Evolutionary conservation across 2,888 invertebrate species (phyloP).

Genomic region (Sthenelais limicola): DNA sequence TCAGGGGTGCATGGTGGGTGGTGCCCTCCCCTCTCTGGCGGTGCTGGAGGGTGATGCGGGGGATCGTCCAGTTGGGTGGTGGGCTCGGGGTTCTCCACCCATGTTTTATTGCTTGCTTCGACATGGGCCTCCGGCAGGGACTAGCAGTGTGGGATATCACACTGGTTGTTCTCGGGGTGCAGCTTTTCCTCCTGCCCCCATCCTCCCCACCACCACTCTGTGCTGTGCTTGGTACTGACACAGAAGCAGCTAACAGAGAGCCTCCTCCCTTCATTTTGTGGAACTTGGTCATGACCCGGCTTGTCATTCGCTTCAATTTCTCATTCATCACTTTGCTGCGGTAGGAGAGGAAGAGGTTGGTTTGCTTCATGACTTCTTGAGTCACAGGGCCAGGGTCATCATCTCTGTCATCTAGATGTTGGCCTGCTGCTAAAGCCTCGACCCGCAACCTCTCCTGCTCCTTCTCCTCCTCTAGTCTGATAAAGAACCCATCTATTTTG

Average conservation of each 20-base stretch:
- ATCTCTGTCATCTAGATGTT: not conserved
- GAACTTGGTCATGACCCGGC: not conserved
- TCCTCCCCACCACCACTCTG: no score
- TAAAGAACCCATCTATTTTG: constrained; percentile 45
- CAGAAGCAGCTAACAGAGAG: not conserved
- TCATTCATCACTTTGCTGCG: constrained; percentile 26
- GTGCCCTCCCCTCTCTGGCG: no score
- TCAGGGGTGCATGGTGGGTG: not conserved
- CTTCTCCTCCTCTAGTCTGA: constrained; percentile 23
- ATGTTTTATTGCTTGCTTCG: not conserved
- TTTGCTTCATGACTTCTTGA: constrained; percentile 21
- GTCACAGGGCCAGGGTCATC: constrained; percentile 2
- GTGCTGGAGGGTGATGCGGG: not conserved
- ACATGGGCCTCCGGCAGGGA: not conserved
- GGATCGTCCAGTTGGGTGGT: constrained; percentile 19
- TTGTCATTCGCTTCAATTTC: constrained; percentile 30
- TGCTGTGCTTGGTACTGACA: not conserved
- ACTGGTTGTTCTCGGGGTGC: not conserved
- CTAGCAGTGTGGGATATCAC: not conserved
- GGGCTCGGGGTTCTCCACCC: constrained; percentile 31
- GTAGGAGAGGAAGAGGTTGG: constrained; percentile 4
- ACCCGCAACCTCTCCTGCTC: not conserved
- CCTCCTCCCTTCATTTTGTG: not conserved
- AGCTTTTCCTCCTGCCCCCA: not conserved
- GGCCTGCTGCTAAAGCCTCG: not conserved